Evolutionary conservation across 2,797 vertebrate species (phyloP).

Genomic region (Naso thynnoides): DNA sequence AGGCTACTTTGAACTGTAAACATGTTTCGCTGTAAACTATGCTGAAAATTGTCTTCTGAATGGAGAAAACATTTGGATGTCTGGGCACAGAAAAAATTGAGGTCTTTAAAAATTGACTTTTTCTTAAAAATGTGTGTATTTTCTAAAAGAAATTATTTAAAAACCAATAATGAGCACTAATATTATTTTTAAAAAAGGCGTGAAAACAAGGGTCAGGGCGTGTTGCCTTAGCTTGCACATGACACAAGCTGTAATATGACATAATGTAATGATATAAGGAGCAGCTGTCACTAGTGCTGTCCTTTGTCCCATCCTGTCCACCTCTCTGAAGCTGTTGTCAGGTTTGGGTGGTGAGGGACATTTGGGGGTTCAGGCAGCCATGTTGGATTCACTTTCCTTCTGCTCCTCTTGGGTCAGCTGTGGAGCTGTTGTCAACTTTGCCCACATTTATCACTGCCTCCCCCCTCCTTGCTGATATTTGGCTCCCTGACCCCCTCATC

Average conservation of each 20-base stretch:
- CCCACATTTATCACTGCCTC: conserved; percentile 74
- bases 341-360: background rate
- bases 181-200: no score
- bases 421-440: conserved; percentile 4
- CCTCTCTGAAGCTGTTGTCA: background rate
- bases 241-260: no score
- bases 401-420: conserved; percentile 35
- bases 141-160: background rate
- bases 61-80: background rate
- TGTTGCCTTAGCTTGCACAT: no score
- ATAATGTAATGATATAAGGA: background rate
- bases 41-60: conserved; percentile 4
- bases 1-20: no score
- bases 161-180: background rate
- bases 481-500: conserved; percentile 13
- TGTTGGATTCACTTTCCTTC: conserved; percentile 33
- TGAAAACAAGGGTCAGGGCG: no score
- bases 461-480: conserved; percentile 45
- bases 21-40: background rate
- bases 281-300: conserved; percentile 49
- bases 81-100: no score
- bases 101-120: background rate
- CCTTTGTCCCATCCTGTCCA: conserved; percentile 26
- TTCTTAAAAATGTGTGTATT: background rate
- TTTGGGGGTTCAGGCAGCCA: background rate